A percentile compares a stretch with the other conserved stretches of the same genome.
Evolutionary conservation across 1,140 invertebrate species (phyloP).

Genomic region (Bombus affinis): DNA sequence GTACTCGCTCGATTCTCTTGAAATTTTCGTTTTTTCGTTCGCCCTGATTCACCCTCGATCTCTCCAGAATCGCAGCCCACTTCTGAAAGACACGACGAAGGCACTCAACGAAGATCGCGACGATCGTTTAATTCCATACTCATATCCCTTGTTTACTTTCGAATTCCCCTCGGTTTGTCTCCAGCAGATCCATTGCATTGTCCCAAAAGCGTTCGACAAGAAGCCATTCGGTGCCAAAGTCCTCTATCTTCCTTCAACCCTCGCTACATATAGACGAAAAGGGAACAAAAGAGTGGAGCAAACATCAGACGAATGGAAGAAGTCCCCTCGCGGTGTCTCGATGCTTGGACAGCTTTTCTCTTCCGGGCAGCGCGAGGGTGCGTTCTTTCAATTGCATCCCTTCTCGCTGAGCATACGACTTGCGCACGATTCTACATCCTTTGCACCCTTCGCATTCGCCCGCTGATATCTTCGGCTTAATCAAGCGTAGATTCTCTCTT

Average conservation of each 20-base stretch:
- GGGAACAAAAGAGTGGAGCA: constrained; percentile 34
- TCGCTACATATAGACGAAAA: not conserved
- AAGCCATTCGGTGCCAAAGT: not conserved
- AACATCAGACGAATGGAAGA: constrained; percentile 41
- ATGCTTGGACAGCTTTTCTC: constrained; percentile 21
- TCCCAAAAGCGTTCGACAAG: not conserved
- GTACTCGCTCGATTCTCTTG: not conserved
- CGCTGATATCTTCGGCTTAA: constrained; percentile 69
- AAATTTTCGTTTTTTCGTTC: not conserved
- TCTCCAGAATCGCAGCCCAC: not conserved
- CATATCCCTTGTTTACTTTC: constrained; percentile 24
- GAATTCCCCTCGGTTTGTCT: constrained; percentile 7
- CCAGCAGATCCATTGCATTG: not conserved
- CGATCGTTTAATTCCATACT: not conserved
- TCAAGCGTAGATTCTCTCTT: constrained; percentile 58
- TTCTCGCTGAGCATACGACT: not conserved
- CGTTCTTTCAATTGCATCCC: not conserved
- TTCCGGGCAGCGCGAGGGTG: constrained; percentile 13
- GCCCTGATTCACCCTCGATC: not conserved
- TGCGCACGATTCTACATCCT: too few relatives aligned
- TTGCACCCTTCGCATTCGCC: constrained; percentile 36
- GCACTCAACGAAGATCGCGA: not conserved
- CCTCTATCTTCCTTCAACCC: too few relatives aligned
- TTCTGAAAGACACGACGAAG: not conserved
- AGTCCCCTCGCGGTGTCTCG: not conserved